These are phyloP conservation scores for Cataglyphis livida DNA, from an alignment of 2,888 invertebrate species.

Conservation along the genomic window DNA sequence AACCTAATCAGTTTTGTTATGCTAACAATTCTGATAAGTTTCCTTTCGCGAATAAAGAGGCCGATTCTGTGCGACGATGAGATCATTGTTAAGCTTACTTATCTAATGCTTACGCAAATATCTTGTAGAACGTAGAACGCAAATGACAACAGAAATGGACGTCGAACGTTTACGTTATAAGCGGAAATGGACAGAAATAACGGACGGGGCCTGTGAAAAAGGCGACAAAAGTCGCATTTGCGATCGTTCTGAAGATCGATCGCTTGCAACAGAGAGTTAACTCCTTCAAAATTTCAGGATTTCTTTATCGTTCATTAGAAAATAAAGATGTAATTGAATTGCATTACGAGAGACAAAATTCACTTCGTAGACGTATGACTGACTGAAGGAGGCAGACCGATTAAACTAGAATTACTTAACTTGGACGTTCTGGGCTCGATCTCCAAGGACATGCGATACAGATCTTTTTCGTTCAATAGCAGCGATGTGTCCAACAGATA, in stretches of 20 bases:
- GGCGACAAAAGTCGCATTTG: conserved; percentile 44
- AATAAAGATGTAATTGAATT: background rate
- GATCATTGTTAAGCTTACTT: conserved; percentile 20
- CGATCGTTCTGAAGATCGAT: conserved; percentile 14
- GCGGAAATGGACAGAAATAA: conserved; percentile 54
- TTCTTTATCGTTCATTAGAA: conserved; percentile 20
- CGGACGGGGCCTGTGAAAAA: conserved; percentile 66
- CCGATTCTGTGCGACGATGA: conserved; percentile 35
- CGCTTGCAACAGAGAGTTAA: conserved; percentile 24
- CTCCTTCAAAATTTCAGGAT: background rate
- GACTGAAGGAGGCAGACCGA: conserved; percentile 76
- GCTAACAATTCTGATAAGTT: conserved; percentile 11
- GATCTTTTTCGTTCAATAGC: conserved; percentile 92
- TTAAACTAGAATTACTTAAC: conserved; percentile 85
- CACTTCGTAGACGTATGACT: conserved; percentile 70
- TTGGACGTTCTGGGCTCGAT: conserved; percentile 93
- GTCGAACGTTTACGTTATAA: conserved; percentile 48
- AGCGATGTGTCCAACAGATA: conserved; percentile 93
- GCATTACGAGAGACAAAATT: conserved; percentile 21
- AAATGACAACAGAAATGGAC: conserved; percentile 48
- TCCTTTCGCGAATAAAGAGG: conserved; percentile 21
- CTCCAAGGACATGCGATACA: conserved; percentile 93
- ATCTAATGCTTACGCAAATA: conserved; percentile 32
- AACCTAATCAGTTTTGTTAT: background rate
- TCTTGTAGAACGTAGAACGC: conserved; percentile 14